phyloP scores from a whole-genome alignment of 2,113 vertebrate genomes.

The Pitta sordida region DNA sequence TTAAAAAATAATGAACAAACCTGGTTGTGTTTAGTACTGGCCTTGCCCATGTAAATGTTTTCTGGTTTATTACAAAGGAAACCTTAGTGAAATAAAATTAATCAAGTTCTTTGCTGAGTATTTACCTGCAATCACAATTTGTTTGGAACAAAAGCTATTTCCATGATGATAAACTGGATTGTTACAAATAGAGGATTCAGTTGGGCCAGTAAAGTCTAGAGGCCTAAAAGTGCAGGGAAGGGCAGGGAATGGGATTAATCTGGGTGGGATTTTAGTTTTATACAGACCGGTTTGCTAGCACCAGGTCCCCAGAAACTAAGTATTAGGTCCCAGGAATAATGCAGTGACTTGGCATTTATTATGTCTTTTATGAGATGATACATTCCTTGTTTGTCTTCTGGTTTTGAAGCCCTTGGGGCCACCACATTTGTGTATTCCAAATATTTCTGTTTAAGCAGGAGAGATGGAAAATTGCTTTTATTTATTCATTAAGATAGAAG shows the following conservation, averaged over 20 bases:
- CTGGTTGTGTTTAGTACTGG: not conserved
- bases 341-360: not conserved
- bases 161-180: not conserved
- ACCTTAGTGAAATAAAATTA: not conserved
- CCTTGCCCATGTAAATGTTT: not conserved
- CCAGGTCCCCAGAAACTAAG: not conserved
- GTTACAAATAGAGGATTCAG: not conserved
- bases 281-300: not conserved
- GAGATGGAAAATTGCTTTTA: not conserved
- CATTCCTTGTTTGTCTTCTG: not conserved
- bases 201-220: not conserved
- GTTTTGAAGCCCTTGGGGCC: not conserved
- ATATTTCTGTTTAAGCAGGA: not conserved
- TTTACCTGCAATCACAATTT: not conserved
- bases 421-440: not conserved
- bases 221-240: not conserved
- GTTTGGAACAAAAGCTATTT: not conserved
- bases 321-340: not conserved
- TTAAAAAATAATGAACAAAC: not conserved
- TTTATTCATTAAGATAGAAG: not conserved
- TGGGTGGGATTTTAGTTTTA: not conserved
- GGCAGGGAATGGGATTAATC: not conserved
- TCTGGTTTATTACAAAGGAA: not conserved
- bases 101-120: not conserved
- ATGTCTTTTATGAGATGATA: not conserved